Base-by-base conservation (phyloP, 2,888 invertebrate species). In the Nemapogon koenigi region DNA sequence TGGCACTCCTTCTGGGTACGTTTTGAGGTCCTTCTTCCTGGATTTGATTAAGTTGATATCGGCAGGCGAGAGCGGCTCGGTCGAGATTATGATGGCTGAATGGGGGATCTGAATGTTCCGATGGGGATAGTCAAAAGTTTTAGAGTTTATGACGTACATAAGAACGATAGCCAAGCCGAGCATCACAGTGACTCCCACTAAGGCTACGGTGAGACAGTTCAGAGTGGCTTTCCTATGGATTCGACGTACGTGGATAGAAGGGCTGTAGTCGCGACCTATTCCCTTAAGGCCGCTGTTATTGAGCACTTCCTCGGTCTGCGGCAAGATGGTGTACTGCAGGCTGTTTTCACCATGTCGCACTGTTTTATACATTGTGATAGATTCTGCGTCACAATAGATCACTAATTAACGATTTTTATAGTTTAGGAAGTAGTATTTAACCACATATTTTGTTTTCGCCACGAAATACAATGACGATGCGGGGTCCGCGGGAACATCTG, bases 331-430 rank as follows among this genome's bases (percentile, higher is more conserved):
- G 64, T 88, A 88, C 57, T 88, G 88, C 51, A 88, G 81, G 57
- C 87, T 86, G 53, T 87, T 86, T 62, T 88, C 88, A 44, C 88
- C 88, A 62, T 87, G 87, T 45, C 87, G 75, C 59, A 88, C 87
- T 49, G 87, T 88, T 71, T 88, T 88, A 71, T 88, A 88, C 88
- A 88, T 88, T 53, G 55, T 73, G 52, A 51, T n/a, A n/a, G n/a
- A n/a, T n/a, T n/a, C n/a, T n/a, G n/a, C n/a, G n/a, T n/a, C n/a
- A n/a, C n/a, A n/a, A n/a, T n/a, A n/a, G n/a, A n/a, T n/a, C n/a
- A n/a, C n/a, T n/a, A n/a, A n/a, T n/a, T n/a, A n/a, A n/a, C n/a
- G n/a, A n/a, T n/a, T 35, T 59, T 53, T 48, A 46, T 49, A 22
- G 6, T 22, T 22, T 51, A 44, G 49, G 48, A 57, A 58, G 50